Evolutionary conservation across 2,797 vertebrate genomes (phyloP).

Genomic region (Acrocephalus scirpaceus): DNA sequence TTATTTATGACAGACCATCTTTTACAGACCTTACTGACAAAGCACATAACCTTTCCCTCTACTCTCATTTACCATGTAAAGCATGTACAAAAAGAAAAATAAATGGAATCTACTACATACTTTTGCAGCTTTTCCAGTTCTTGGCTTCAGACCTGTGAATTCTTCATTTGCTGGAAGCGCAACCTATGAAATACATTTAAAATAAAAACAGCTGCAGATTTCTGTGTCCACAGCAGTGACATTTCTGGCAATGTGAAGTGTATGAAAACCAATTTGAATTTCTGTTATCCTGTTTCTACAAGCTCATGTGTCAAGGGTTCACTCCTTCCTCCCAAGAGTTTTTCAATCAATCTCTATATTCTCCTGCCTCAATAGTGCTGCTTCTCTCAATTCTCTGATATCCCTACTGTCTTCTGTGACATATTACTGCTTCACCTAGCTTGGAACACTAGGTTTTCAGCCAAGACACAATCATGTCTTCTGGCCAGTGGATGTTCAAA

Average conservation of each 20-base stretch:
- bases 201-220: not conserved
- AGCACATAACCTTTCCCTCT: not conserved
- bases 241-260: not conserved
- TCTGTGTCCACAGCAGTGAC: not conserved
- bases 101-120: constrained; percentile 68
- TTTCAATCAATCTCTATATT: not conserved
- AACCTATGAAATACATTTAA: constrained; percentile 79
- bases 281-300: not conserved
- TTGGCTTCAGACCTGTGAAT: constrained; percentile 86
- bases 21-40: not conserved
- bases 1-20: not conserved
- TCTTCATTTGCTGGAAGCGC: constrained; percentile 88
- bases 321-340: not conserved
- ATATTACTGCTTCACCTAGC: not conserved
- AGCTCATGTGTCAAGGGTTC: not conserved
- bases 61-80: not conserved
- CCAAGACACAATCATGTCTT: not conserved
- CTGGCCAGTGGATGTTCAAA: rapidly evolving
- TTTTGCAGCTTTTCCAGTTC: constrained; percentile 95
- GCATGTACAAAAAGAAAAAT: not conserved
- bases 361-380: not conserved
- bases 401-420: not conserved
- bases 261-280: not conserved
- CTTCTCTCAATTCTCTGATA: not conserved
- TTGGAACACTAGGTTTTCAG: not conserved